Conservation (phyloP, 1,140 invertebrate genomes). For the Orchestia grillus region DNA sequence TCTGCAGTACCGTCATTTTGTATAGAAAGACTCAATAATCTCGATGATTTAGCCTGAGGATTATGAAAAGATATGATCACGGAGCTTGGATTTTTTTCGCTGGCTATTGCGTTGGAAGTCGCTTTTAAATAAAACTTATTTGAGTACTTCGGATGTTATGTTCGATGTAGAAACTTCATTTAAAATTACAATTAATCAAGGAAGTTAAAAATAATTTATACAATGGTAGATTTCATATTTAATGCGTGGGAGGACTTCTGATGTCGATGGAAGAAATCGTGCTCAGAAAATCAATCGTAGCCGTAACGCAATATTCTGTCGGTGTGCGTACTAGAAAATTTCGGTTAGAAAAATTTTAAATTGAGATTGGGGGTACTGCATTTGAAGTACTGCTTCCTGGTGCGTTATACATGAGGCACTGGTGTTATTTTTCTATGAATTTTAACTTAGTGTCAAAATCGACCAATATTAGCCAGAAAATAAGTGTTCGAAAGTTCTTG, state of each 20-base stretch:
- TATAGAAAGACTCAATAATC: neutral
- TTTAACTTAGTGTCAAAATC: too few relatives aligned
- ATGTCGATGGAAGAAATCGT: neutral
- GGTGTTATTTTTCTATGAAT: too few relatives aligned
- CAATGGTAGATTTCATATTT: neutral
- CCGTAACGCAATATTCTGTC: neutral
- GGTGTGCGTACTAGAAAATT: neutral
- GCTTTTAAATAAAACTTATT: neutral
- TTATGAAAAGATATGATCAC: neutral
- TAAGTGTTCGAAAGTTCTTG: too few relatives aligned
- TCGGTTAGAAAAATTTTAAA: neutral
- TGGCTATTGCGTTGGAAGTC: neutral
- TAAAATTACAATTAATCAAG: neutral
- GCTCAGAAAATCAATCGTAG: neutral
- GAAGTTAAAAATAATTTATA: neutral
- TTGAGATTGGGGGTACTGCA: neutral
- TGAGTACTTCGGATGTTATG: neutral
- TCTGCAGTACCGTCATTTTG: neutral
- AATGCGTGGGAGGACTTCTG: neutral
- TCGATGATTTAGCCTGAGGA: neutral
- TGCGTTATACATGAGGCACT: too few relatives aligned
- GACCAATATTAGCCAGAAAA: too few relatives aligned
- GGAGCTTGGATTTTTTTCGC: neutral
- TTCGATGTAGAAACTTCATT: neutral
- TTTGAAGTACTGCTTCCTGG: neutral